Evolutionary conservation across 2,113 vertebrate species (phyloP), one percentile per base, ranked within the genome.

Genomic region (Odobenus rosmarus): DNA sequence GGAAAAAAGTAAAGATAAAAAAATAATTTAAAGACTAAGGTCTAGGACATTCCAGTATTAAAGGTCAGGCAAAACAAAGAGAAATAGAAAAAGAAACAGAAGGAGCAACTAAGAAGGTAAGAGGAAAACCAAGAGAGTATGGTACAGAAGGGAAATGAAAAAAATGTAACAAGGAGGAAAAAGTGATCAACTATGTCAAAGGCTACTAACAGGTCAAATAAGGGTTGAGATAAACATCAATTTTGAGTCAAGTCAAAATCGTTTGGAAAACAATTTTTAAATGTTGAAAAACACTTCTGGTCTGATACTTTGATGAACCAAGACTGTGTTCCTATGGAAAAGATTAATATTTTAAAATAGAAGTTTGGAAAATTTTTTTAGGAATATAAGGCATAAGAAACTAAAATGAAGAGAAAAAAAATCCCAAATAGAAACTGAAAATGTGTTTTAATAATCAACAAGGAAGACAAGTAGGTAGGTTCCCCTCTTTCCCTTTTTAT

Each of bases 311-410:
- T 84, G 76, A 83, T 89, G 26, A 88, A 53, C 71, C 24, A 88
- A 61, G n/a, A 51, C 33, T 77, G 19, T 88, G 36, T 19, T 88
- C 18, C 69, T 90, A 96, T 5, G 9, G 13, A 55, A 89, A 39
- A 67, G 31, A 84, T 79, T 64, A 93, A n/a, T 85, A 90, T 67
- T 94, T 96, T 97, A 51, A 86, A 95, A 87, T 24, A 71, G 57
- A 57, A 67, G 57, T 64, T 57, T 82, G 42, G n/a, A 88, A 74
- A 90, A 42, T 64, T 64, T 96, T 96, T 59, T 39, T 51, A 92
- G 74, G 13, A 89, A 74, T 42, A 57, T 80, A 85, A 83, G 11
- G 39, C n/a, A 79, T 23, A 81, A 64, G 46, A 82, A 81, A 57
- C 33, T 95, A 79, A 36, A 84, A 77, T 33, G 12, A 72, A 19